Conservation (phyloP, 2,888 invertebrate genomes). For the Nymphalis polychloros region DNA sequence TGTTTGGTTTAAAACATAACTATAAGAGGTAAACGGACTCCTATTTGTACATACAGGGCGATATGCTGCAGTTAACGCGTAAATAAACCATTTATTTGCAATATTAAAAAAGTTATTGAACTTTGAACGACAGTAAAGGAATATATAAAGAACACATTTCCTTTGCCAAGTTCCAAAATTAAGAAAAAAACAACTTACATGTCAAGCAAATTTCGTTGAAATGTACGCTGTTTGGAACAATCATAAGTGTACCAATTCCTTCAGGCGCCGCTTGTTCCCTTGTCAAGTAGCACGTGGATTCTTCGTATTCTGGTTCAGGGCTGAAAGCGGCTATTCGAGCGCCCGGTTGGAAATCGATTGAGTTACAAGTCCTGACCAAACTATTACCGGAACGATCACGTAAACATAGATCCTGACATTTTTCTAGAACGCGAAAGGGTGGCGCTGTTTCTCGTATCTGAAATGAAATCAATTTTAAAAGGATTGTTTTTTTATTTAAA, state of each 20-base stretch:
- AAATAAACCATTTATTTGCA: not conserved
- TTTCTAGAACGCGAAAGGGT: slow-evolving; percentile 92
- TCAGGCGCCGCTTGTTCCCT: slow-evolving; percentile 93
- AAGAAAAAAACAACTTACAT: slow-evolving; percentile 83
- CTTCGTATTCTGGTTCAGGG: slow-evolving; percentile 91
- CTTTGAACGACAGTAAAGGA: slow-evolving; percentile 1
- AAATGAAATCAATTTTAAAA: not conserved
- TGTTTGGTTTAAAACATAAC: too few relatives aligned
- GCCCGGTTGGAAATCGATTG: slow-evolving; percentile 95
- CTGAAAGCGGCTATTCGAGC: slow-evolving; percentile 91
- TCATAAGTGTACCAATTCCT: slow-evolving; percentile 93
- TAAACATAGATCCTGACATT: slow-evolving; percentile 92
- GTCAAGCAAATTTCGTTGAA: slow-evolving; percentile 94
- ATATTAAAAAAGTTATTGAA: not conserved
- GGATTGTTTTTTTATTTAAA: not conserved
- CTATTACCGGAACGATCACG: slow-evolving; percentile 91
- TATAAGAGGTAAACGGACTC: slow-evolving; percentile 1
- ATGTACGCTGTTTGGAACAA: slow-evolving; percentile 93
- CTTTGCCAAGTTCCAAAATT: not conserved
- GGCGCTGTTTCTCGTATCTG: slow-evolving; percentile 90
- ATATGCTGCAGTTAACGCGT: not conserved
- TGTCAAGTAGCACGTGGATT: slow-evolving; percentile 92
- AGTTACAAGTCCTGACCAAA: slow-evolving; percentile 91
- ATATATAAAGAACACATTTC: not conserved
- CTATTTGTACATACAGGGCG: not conserved